Base-by-base conservation (phyloP, 2,888 invertebrate species). In the Lithodes maja region DNA sequence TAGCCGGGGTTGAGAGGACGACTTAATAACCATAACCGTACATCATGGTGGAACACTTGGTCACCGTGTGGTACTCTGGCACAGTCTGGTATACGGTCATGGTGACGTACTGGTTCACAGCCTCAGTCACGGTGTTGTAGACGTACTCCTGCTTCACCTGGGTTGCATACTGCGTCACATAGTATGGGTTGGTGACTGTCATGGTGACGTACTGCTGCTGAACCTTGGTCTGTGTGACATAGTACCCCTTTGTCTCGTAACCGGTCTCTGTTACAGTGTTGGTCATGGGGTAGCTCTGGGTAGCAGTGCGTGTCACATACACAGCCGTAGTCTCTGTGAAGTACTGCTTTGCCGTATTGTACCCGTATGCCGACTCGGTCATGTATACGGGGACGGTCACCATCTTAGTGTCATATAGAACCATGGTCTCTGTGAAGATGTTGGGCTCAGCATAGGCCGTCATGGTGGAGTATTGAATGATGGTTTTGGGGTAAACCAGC, bases 401-500 rank as follows among this genome's bases (percentile, higher is more conserved):
- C 89, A 91, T 87, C 75, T 90, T 91, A 50, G 91, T 91, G 61
- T 91, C 91, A n/a, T 91, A 91, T 55, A 91, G 85, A 61, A 91
- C 78, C 85, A 87, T 90, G 54, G 91, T 91, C 74, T 91, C 91
- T 0, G 91, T 91, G 77, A 68, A 82, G 75, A 91, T 89, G 74
- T 85, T 82, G 1, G 91, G 91, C 74, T 91, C 91, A 55, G 91
- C 91, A 55, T 91, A 91, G 33, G 91, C 91, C 9, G 91, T 91
- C 91, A 91, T 91, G 1, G 91, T 91, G 78, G 91, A 91, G 85
- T 91, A 91, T 77, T 89, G 90, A 74, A 91, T 90, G 81, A 91
- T 91, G 61, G 91, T 91, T 82, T 91, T 90, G 15, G 91, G 91
- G 49, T 87, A 90, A 55, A 91, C 91, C 50, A 89, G 83, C 2